Evolutionary conservation across 2,113 vertebrate genomes (phyloP).

Genomic region (Grallaria varia): DNA sequence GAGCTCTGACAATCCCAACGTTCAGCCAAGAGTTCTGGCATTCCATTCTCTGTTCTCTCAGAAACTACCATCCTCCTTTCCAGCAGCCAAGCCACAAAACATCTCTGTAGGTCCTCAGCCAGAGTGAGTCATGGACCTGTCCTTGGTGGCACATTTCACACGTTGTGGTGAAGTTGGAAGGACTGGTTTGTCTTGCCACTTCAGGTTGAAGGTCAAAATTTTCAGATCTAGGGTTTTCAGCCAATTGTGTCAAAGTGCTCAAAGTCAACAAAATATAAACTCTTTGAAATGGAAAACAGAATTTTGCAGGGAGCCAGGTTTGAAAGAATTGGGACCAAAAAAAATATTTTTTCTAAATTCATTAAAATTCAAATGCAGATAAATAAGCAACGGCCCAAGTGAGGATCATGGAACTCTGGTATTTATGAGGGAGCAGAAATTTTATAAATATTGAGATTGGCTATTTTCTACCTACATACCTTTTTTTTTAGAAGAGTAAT

Average conservation of each 20-base stretch:
- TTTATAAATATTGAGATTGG: conserved; percentile 67
- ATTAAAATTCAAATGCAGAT: conserved; percentile 64
- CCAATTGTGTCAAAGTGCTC: not conserved
- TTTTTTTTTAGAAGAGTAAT: not conserved
- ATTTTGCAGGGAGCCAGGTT: not conserved
- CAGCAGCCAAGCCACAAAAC: not conserved
- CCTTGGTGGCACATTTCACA: not conserved
- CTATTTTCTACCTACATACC: conserved; percentile 52
- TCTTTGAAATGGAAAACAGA: conserved; percentile 51
- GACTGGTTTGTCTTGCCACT: not conserved
- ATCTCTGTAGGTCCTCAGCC: not conserved
- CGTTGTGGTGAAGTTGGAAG: not conserved
- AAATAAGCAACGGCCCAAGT: conserved; percentile 38
- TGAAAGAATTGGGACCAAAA: not conserved
- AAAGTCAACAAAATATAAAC: not conserved
- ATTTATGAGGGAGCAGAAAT: conserved; percentile 52
- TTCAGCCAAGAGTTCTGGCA: not conserved
- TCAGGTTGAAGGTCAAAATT: not conserved
- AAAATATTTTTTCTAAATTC: conserved; percentile 37
- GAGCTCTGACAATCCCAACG: not conserved
- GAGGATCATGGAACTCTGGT: conserved; percentile 31
- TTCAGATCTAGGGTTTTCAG: not conserved
- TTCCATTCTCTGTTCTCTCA: not conserved
- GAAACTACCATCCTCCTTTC: not conserved
- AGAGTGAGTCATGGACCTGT: not conserved